A percentile compares a stretch with the other conserved stretches of the same genome.
Conservation (phyloP, 1,140 invertebrate species). For the Physella acuta region DNA sequence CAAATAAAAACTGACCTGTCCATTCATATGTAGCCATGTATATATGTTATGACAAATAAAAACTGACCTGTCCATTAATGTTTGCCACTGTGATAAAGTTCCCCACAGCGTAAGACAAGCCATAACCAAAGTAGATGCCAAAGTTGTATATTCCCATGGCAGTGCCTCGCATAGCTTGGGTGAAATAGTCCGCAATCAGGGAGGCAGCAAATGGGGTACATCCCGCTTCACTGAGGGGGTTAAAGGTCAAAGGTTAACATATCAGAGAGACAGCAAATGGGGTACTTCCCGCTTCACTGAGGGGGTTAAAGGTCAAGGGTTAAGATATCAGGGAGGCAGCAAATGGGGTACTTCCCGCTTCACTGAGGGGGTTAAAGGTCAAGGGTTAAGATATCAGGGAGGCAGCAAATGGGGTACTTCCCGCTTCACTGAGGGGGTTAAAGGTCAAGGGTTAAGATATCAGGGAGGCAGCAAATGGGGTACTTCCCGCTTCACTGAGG, state of each 20-base stretch:
- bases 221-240: constrained; percentile 79
- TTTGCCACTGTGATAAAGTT: constrained; percentile 81
- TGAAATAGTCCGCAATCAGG: constrained; percentile 74
- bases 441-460: too few relatives aligned
- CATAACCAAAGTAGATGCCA: constrained; percentile 94
- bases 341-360: constrained; percentile 86
- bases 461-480: too few relatives aligned
- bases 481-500: too few relatives aligned
- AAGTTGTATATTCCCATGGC: constrained; percentile 93
- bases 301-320: too few relatives aligned
- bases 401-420: constrained; percentile 85
- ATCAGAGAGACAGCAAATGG: constrained; percentile 84
- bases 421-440: constrained; percentile 79
- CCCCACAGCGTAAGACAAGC: constrained; percentile 87
- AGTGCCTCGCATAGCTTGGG: constrained; percentile 72
- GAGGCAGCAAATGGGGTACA: constrained; percentile 86
- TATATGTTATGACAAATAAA: constrained; percentile 70
- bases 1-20: constrained; percentile 48
- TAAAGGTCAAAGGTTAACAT: too few relatives aligned
- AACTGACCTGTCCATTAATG: constrained; percentile 66
- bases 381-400: too few relatives aligned
- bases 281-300: constrained; percentile 84
- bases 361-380: too few relatives aligned
- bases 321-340: constrained; percentile 84
- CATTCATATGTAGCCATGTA: constrained; percentile 75